phyloP scores from a whole-genome alignment of 2,797 vertebrate genomes.

The Mus caroli region DNA sequence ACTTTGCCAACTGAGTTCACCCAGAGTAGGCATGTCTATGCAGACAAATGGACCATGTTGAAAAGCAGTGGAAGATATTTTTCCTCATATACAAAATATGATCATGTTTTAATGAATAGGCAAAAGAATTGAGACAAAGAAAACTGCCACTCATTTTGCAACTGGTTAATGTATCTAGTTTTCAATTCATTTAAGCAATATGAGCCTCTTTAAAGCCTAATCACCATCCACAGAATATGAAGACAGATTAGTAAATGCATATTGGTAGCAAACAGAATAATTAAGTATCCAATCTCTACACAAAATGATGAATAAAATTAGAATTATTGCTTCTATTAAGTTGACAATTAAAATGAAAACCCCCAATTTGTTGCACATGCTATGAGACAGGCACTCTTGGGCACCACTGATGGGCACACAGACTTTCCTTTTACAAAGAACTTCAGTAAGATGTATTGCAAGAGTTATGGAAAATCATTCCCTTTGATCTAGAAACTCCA shows the following conservation, averaged over 20 bases:
- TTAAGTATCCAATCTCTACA: constrained; percentile 29
- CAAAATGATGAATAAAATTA: constrained; percentile 65
- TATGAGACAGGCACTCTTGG: neutral
- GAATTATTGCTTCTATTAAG: constrained; percentile 32
- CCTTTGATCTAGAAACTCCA: constrained; percentile 14
- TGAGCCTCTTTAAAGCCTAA: neutral
- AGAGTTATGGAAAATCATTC: constrained; percentile 26
- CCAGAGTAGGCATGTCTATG: neutral
- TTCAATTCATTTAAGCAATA: constrained; percentile 53
- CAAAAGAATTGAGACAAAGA: constrained; percentile 1
- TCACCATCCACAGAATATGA: constrained; percentile 23
- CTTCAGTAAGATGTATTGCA: neutral
- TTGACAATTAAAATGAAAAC: constrained; percentile 63
- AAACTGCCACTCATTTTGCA: neutral
- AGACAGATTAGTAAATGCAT: constrained; percentile 4
- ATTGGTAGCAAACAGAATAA: constrained; percentile 22
- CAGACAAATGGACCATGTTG: neutral
- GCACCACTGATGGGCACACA: neutral
- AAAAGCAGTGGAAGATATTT: neutral
- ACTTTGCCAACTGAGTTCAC: neutral
- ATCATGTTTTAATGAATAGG: neutral
- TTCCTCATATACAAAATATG: neutral
- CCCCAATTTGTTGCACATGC: neutral
- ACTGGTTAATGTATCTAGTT: constrained; percentile 13
- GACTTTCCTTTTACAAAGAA: constrained; percentile 7